Conservation (phyloP, 2,888 invertebrate species). For the Luffia ferchaultella region DNA sequence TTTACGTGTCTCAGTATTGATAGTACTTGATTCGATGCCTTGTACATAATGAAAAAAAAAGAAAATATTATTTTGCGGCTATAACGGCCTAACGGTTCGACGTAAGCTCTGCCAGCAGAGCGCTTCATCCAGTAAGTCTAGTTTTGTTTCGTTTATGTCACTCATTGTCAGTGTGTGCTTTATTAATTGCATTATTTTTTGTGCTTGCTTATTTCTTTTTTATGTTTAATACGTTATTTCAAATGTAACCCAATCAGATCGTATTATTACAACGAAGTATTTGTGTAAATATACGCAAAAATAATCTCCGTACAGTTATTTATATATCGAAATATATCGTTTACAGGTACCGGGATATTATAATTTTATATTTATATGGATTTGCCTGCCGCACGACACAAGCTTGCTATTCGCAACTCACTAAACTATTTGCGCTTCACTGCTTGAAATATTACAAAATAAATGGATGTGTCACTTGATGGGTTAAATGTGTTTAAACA, state of each 20-base stretch:
- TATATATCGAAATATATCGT: no score
- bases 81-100: conserved; percentile 18
- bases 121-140: conserved; percentile 54
- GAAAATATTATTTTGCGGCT: conserved; percentile 33
- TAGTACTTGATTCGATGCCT: conserved; percentile 36
- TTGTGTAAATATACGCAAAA: no score
- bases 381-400: neutral
- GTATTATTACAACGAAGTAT: no score
- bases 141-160: conserved; percentile 61
- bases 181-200: conserved; percentile 11
- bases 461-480: neutral
- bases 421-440: neutral
- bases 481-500: neutral
- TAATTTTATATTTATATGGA: neutral
- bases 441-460: neutral
- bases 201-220: conserved; percentile 4
- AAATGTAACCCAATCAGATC: no score
- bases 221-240: no score
- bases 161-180: conserved; percentile 63
- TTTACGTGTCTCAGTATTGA: conserved; percentile 68
- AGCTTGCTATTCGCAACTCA: neutral
- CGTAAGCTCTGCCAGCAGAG: conserved; percentile 49
- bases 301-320: no score
- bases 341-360: no score
- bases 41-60: conserved; percentile 52